These are phyloP conservation scores for Gadopsis marmoratus DNA, from an alignment of 2,797 vertebrate genomes.

Conservation along the genomic window DNA sequence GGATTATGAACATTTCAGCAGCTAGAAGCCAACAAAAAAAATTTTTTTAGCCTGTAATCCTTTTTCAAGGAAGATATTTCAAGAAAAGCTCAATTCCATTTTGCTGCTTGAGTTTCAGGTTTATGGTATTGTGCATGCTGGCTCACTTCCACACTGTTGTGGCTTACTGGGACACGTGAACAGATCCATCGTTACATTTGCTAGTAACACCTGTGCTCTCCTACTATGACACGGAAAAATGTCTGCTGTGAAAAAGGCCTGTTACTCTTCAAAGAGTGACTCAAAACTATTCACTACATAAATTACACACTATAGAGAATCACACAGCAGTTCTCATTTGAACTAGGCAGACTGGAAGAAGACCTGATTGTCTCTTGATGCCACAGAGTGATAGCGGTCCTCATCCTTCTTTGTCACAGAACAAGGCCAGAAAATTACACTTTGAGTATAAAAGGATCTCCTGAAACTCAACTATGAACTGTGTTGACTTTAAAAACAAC, in stretches of 20 bases:
- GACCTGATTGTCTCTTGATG: slow-evolving; percentile 8
- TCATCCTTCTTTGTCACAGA: slow-evolving; percentile 15
- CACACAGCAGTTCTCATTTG: neutral
- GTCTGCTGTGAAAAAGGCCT: neutral
- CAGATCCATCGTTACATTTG: no score
- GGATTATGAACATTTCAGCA: neutral
- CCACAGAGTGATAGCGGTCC: neutral
- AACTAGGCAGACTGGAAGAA: neutral
- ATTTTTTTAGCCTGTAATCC: neutral
- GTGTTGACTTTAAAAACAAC: neutral
- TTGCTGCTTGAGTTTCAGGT: no score
- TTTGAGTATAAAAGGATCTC: neutral
- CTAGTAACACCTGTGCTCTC: neutral
- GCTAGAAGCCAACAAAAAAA: neutral
- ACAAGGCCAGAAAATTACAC: slow-evolving; percentile 8
- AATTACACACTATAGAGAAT: slow-evolving; percentile 17
- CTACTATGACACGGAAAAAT: neutral
- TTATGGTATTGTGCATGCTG: no score
- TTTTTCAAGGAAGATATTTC: neutral
- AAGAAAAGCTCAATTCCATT: neutral
- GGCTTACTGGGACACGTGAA: no score
- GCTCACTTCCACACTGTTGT: no score
- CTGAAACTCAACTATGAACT: neutral
- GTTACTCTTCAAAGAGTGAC: neutral
- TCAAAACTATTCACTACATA: neutral